Evolutionary conservation across 2,113 vertebrate genomes (phyloP).

Genomic region (Acrocephalus arundinaceus): DNA sequence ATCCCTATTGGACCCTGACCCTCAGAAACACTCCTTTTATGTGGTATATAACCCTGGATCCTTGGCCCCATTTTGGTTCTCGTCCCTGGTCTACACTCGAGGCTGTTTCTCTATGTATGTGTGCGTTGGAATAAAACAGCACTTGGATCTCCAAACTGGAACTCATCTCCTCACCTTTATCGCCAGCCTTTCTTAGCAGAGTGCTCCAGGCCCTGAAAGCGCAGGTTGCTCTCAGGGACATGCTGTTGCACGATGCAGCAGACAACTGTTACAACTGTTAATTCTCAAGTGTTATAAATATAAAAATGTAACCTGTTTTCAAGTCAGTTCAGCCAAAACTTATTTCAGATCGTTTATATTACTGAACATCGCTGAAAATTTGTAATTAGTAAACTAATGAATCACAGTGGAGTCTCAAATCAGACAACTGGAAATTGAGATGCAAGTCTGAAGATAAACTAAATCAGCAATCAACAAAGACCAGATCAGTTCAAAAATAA

Average conservation of each 20-base stretch:
- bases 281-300: not conserved
- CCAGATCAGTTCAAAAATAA: slow-evolving; percentile 6
- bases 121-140: too few relatives aligned
- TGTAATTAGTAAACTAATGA: slow-evolving; percentile 64
- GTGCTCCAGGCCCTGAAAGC: too few relatives aligned
- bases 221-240: too few relatives aligned
- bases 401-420: slow-evolving; percentile 67
- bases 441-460: not conserved
- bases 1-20: too few relatives aligned
- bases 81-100: too few relatives aligned
- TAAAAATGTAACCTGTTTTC: slow-evolving; percentile 56
- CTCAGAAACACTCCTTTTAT: too few relatives aligned
- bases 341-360: slow-evolving; percentile 37
- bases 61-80: too few relatives aligned
- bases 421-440: slow-evolving; percentile 52
- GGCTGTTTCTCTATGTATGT: too few relatives aligned
- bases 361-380: slow-evolving; percentile 55
- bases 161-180: too few relatives aligned
- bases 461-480: slow-evolving; percentile 22
- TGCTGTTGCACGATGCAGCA: not conserved
- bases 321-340: slow-evolving; percentile 45
- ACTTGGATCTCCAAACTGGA: too few relatives aligned
- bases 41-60: too few relatives aligned
- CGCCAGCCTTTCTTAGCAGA: too few relatives aligned
- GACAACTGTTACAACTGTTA: not conserved